Conservation (phyloP, 2,113 vertebrate genomes). For the Pitta sordida region DNA sequence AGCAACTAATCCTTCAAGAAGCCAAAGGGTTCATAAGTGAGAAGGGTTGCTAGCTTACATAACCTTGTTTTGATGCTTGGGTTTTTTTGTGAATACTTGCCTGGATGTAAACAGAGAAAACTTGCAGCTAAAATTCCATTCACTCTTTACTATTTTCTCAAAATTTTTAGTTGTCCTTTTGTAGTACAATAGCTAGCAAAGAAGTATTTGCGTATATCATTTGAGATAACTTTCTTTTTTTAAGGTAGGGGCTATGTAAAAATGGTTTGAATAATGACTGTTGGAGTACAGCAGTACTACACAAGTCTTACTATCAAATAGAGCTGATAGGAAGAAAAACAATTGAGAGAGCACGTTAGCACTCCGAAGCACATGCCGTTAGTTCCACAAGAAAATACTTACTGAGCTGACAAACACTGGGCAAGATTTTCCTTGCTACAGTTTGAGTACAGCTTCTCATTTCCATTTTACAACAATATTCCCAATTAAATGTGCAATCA, state of each 20-base stretch:
- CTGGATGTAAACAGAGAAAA: not conserved
- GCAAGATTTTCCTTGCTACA: not conserved
- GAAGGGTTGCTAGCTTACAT: not conserved
- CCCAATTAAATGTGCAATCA: not conserved
- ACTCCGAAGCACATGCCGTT: not conserved
- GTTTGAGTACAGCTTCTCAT: not conserved
- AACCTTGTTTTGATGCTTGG: not conserved
- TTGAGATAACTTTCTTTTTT: not conserved
- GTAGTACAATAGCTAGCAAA: not conserved
- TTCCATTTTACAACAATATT: not conserved
- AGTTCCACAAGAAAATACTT: not conserved
- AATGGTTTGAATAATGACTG: not conserved
- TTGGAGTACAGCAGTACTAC: not conserved
- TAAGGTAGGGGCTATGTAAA: not conserved
- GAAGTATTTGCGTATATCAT: not conserved
- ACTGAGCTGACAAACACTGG: not conserved
- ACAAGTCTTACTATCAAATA: conserved; percentile 7
- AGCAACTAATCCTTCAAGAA: not conserved
- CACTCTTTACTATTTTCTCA: not conserved
- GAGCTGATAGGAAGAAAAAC: conserved; percentile 1
- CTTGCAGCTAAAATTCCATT: not conserved
- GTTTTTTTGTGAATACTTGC: not conserved
- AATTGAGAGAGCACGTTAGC: not conserved
- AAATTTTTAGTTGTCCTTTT: not conserved
- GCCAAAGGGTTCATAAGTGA: not conserved